Conservation (phyloP, 2,888 invertebrate species). For the Epinotia bilunana region DNA sequence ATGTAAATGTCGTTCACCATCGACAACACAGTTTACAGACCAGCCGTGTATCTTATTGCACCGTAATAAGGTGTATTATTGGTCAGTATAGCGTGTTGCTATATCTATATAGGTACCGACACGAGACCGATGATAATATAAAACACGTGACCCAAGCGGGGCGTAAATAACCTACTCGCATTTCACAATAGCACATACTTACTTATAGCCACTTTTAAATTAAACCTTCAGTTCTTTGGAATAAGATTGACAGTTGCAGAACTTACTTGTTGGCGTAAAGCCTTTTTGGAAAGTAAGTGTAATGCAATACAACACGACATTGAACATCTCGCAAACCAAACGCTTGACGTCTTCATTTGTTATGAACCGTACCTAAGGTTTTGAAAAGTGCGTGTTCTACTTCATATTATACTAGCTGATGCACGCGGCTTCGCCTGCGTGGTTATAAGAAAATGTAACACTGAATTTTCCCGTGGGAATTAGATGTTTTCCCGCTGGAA, state of each 20-base stretch:
- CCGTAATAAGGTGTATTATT: not conserved
- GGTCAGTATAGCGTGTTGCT: not conserved
- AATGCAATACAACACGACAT: constrained; percentile 16
- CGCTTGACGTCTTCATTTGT: not conserved
- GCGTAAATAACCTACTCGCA: not conserved
- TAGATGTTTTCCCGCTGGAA: too few species aligned
- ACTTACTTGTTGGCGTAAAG: not conserved
- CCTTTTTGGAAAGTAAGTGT: not conserved
- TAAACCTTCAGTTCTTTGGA: not conserved
- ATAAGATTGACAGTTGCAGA: not conserved
- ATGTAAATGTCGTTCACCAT: constrained; percentile 9
- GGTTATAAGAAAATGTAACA: too few species aligned
- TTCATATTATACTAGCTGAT: too few species aligned
- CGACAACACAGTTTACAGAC: not conserved
- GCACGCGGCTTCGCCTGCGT: too few species aligned
- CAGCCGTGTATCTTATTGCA: not conserved
- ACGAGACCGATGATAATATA: constrained; percentile 1
- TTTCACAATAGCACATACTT: not conserved
- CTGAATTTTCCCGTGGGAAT: too few species aligned
- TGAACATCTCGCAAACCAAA: constrained; percentile 12
- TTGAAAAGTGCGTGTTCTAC: not conserved
- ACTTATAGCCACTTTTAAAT: not conserved
- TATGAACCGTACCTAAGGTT: not conserved
- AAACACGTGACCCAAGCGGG: constrained; percentile 36
- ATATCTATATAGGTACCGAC: not conserved